Percentiles rank a stretch among this genome's conserved stretches.
phyloP scores from a whole-genome alignment of 2,888 invertebrate species.

The Andrena trimmerana region DNA sequence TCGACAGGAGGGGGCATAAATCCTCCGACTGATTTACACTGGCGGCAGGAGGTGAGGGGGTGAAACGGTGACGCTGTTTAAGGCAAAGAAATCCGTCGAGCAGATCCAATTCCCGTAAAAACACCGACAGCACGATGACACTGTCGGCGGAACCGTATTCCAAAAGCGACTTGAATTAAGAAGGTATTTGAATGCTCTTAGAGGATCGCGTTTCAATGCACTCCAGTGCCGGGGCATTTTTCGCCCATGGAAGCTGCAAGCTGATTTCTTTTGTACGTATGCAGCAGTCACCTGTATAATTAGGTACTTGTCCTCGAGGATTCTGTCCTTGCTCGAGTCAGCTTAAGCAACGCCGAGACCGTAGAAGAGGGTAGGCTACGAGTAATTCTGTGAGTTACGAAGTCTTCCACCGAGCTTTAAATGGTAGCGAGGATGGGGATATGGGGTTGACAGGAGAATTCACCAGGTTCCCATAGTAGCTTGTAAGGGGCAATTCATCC shows the following conservation, averaged over 20 bases:
- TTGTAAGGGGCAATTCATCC: neutral
- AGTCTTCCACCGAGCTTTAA: too few species aligned
- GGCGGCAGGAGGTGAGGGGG: neutral
- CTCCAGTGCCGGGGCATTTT: too few species aligned
- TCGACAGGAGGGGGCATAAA: slow-evolving; percentile 1
- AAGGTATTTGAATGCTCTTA: slow-evolving; percentile 2
- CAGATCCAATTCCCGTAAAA: slow-evolving; percentile 56
- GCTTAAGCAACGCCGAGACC: too few species aligned
- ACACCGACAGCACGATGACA: slow-evolving; percentile 22
- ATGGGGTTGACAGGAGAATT: neutral
- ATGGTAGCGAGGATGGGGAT: neutral
- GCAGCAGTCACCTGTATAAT: too few species aligned
- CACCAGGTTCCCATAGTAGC: neutral
- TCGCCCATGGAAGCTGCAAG: too few species aligned
- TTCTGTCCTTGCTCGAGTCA: too few species aligned
- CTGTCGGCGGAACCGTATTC: neutral
- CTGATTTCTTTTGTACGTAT: too few species aligned
- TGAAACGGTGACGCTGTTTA: slow-evolving; percentile 11
- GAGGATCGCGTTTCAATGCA: too few species aligned
- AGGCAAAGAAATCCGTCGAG: slow-evolving; percentile 31
- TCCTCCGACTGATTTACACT: slow-evolving; percentile 28
- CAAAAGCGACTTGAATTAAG: slow-evolving; percentile 18
- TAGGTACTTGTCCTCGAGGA: too few species aligned
- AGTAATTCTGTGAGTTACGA: too few species aligned
- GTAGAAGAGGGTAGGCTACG: too few species aligned